A percentile compares a stretch with the other conserved stretches of the same genome.
Evolutionary conservation across 64 coral and sea anemone species (phyloP).

Genomic region (Dendrophyllia cribrosa): DNA sequence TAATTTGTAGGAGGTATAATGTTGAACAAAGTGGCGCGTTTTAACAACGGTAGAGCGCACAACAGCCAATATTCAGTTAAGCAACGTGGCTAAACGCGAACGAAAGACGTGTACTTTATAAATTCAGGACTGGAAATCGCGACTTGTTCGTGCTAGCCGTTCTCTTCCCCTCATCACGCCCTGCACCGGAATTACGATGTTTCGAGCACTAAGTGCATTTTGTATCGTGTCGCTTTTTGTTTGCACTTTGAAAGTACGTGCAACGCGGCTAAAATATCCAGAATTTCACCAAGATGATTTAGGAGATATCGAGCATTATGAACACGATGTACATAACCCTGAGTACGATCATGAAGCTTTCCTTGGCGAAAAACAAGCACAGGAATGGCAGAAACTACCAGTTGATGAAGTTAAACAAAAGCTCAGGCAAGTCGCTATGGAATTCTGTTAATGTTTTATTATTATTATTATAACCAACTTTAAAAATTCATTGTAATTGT

Average conservation of each 20-base stretch:
- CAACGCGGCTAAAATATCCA: background rate
- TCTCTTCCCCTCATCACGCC: background rate
- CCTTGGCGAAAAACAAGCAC: constrained; percentile 68
- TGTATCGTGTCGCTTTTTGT: background rate
- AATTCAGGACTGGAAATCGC: background rate
- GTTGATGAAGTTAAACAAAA: constrained; percentile 65
- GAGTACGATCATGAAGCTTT: constrained; percentile 87
- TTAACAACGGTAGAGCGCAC: background rate
- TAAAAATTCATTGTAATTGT: too few species aligned
- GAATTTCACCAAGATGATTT: constrained; percentile 8
- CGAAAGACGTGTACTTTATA: background rate
- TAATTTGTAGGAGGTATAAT: background rate
- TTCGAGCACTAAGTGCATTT: background rate
- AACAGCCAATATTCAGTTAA: constrained; percentile 1
- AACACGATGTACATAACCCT: constrained; percentile 47
- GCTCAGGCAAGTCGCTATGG: constrained; percentile 61
- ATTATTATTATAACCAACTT: background rate
- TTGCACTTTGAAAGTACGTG: background rate
- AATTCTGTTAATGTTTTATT: background rate
- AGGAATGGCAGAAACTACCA: constrained; percentile 23
- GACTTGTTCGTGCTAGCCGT: background rate
- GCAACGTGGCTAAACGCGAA: constrained; percentile 48
- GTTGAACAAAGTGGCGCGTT: background rate
- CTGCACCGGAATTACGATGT: background rate
- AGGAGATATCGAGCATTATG: constrained; percentile 56